These are phyloP conservation scores for Melanargia galathea DNA, from an alignment of 2,888 invertebrate species.

Conservation along the genomic window DNA sequence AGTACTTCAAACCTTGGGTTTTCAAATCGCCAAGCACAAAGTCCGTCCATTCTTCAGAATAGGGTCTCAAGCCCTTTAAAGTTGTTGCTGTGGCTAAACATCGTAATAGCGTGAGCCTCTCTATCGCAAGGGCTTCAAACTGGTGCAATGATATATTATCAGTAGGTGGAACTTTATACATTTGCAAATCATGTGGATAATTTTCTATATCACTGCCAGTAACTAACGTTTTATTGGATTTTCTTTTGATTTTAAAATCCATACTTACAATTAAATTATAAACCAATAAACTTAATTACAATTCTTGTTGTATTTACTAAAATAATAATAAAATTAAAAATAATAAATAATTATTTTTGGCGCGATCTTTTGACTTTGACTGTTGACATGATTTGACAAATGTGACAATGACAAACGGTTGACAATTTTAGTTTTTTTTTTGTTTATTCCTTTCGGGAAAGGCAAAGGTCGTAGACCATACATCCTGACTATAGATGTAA, in stretches of 20 bases:
- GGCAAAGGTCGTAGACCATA: no score
- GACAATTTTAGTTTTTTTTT: no score
- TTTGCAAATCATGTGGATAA: conserved; percentile 89
- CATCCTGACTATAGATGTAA: no score
- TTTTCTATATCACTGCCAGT: conserved; percentile 75
- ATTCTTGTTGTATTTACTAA: no score
- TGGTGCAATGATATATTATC: conserved; percentile 89
- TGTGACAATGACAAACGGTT: no score
- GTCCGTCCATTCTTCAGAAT: conserved; percentile 86
- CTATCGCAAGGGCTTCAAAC: conserved; percentile 93
- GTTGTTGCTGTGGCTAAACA: conserved; percentile 88
- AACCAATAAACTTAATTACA: no score
- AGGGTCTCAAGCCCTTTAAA: conserved; percentile 82
- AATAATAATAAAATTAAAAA: neutral
- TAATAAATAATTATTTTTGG: no score
- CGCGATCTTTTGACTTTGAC: conserved; percentile 7
- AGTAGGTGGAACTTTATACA: conserved; percentile 89
- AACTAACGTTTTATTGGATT: conserved; percentile 59
- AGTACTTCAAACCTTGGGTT: conserved; percentile 86
- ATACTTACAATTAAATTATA: conserved; percentile 44
- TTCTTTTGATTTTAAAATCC: conserved; percentile 75
- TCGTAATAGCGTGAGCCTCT: conserved; percentile 90
- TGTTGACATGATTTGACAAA: neutral
- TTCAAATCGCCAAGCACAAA: conserved; percentile 84
- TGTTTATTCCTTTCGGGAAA: no score